Evolutionary conservation across 2,888 invertebrate species (phyloP), one percentile per base, ranked within the genome.

Genomic region (Adela reaumurella): DNA sequence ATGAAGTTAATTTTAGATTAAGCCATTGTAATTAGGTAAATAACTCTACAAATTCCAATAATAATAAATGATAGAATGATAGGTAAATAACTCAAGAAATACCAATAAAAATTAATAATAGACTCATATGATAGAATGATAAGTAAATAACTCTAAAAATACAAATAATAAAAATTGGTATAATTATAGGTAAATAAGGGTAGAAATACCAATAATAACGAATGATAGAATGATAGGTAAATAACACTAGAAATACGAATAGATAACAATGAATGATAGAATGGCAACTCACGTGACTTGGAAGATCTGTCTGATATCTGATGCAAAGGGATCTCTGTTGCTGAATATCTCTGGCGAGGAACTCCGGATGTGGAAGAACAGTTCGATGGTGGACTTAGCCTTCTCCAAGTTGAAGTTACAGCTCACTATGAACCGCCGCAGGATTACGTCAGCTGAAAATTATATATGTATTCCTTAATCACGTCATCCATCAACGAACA

Each of bases 261-360:
- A n/a, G 43, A 49, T 19, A n/a, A n/a, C 16, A 17, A 43, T 20
- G n/a, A n/a, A n/a, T n/a, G 10, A 11, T 11, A 29, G 14, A 29
- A 19, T 29, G 41, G 24, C 19, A 35, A 43, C 81, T 69, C 63
- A 85, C 86, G 83, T 78, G 49, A 81, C 63, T 53, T 82, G 70
- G 54, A 84, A 81, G 14, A 81, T 70, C 42, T 80, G 70, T 58
- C 74, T 68, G 18, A 85, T 79, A 54, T 74, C 76, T 1, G 71
- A 67, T 1, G 80, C 62, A 54, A 71, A 67, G 0, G 85, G 84
- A 58, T 86, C 84, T 17, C 86, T 65, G 47, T 83, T 80, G 49
- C 70, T 70, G 64, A 86, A 86, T 52, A 86, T 70, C 58, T 86
- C 85, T 0, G 84, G 84, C 0, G 81, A 78, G 45, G 80, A 81